A percentile compares a stretch with the other conserved stretches of the same genome.
Evolutionary conservation across 2,797 vertebrate genomes (phyloP).

Genomic region (Dryobates pubescens): DNA sequence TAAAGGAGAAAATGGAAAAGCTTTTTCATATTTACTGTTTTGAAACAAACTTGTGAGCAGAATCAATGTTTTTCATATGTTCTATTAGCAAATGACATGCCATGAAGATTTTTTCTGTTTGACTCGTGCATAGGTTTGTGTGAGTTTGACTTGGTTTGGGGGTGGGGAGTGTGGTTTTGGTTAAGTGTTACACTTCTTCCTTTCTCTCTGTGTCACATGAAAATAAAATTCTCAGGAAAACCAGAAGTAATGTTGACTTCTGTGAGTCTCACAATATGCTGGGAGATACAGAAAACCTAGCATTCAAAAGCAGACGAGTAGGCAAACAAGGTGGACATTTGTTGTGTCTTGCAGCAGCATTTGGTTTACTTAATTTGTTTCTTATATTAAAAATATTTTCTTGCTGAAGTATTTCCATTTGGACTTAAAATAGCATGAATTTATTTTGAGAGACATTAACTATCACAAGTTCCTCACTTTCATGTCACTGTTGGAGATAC

Average conservation of each 20-base stretch:
- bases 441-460: slow-evolving; percentile 20
- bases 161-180: not conserved
- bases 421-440: slow-evolving; percentile 25
- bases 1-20: slow-evolving; percentile 25
- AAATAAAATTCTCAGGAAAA: not conserved
- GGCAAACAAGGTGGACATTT: not conserved
- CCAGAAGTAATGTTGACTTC: not conserved
- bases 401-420: slow-evolving; percentile 22
- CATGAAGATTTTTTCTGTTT: not conserved
- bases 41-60: not conserved
- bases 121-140: not conserved
- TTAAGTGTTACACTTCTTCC: not conserved
- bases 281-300: not conserved
- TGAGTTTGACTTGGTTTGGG: not conserved
- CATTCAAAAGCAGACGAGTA: not conserved
- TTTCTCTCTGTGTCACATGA: not conserved
- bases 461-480: slow-evolving; percentile 1
- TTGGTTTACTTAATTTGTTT: not conserved
- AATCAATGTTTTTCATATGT: not conserved
- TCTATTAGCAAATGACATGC: not conserved
- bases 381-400: slow-evolving; percentile 15
- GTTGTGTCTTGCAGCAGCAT: not conserved
- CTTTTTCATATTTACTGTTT: slow-evolving; percentile 26
- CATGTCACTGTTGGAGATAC: not conserved
- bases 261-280: not conserved